Percentiles rank a stretch among this genome's conserved stretches.
phyloP scores from a whole-genome alignment of 2,797 vertebrate species.

The Bradypodion ventrale region DNA sequence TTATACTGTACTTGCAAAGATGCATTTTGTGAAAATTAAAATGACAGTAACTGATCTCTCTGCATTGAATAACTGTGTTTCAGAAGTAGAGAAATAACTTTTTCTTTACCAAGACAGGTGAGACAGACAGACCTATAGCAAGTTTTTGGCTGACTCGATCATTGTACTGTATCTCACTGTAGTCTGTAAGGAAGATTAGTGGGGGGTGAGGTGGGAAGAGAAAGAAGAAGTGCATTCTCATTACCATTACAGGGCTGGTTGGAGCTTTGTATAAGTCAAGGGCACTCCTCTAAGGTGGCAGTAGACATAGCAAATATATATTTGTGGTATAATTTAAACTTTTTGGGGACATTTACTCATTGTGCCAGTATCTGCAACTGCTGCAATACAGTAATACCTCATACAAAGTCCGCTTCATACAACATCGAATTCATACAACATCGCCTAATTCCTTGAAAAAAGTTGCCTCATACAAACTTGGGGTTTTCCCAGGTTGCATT shows the following conservation, averaged over 20 bases:
- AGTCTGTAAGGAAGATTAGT: not conserved
- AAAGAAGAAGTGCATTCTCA: not conserved
- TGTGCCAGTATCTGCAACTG: conserved; percentile 27
- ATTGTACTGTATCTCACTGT: not conserved
- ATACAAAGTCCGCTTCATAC: no score
- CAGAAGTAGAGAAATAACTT: not conserved
- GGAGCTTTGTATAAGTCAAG: not conserved
- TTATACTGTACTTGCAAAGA: not conserved
- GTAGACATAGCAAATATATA: not conserved
- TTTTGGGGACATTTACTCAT: not conserved
- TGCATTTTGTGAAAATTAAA: not conserved
- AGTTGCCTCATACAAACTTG: no score
- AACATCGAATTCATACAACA: no score
- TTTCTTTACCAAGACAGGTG: not conserved
- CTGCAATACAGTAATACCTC: no score
- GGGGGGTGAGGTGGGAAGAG: no score
- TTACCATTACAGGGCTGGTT: not conserved
- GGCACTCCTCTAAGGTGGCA: not conserved
- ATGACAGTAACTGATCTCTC: not conserved
- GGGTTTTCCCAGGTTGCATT: no score
- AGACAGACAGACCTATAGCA: not conserved
- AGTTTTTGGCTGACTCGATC: not conserved
- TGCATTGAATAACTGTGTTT: not conserved
- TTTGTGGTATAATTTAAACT: not conserved
- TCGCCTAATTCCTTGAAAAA: no score